phyloP scores from a whole-genome alignment of 2,888 invertebrate genomes.

The Idaea aversata region DNA sequence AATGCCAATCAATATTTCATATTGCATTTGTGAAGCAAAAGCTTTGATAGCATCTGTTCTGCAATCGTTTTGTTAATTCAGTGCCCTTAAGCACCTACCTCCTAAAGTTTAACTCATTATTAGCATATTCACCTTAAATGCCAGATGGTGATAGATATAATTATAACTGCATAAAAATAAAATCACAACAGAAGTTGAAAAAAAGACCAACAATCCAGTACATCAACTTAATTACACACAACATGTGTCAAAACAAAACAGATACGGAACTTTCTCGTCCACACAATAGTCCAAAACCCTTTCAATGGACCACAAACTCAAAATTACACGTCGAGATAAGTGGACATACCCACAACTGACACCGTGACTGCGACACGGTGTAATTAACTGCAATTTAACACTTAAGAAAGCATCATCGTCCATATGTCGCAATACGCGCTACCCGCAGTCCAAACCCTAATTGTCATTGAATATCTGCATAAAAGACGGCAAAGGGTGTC shows the following conservation, averaged over 20 bases:
- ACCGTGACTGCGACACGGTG: conserved; percentile 63
- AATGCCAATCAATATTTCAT: conserved; percentile 27
- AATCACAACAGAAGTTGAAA: not conserved
- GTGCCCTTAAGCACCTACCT: no score
- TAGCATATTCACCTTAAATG: not conserved
- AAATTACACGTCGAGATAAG: conserved; percentile 56
- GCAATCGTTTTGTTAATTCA: not conserved
- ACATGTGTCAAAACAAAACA: conserved; percentile 6
- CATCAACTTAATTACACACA: not conserved
- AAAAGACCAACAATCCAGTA: not conserved
- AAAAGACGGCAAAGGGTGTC: conserved; percentile 33
- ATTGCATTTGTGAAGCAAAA: not conserved
- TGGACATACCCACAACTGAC: conserved; percentile 75
- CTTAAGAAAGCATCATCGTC: conserved; percentile 63
- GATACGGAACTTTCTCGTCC: conserved; percentile 36
- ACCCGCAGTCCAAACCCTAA: conserved; percentile 42
- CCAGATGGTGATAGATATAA: not conserved
- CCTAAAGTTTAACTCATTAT: not conserved
- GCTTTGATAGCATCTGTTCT: not conserved
- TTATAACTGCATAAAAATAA: conserved; percentile 9
- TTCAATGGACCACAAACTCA: conserved; percentile 48
- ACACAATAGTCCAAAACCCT: conserved; percentile 51
- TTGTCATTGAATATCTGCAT: conserved; percentile 25
- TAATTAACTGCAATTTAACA: conserved; percentile 72
- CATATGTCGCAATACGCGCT: conserved; percentile 56